phyloP scores from a whole-genome alignment of 2,113 vertebrate genomes.

The Oreotrochilus melanogaster region DNA sequence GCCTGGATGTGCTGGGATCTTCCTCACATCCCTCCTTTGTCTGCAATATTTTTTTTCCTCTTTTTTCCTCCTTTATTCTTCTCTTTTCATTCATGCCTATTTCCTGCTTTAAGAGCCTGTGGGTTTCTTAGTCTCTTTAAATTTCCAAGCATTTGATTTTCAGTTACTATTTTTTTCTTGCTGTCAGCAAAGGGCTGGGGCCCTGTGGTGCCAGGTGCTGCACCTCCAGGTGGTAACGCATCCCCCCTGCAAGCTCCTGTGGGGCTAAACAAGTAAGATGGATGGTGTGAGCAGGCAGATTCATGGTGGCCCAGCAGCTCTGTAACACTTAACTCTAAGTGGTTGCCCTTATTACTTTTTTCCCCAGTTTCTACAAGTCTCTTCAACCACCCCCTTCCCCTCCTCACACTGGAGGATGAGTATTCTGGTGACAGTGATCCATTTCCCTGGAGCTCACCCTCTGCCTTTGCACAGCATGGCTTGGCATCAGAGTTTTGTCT shows the following conservation, averaged over 20 bases:
- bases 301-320: not conserved
- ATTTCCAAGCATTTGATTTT: not conserved
- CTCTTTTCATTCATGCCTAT: not conserved
- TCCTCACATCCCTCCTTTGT: not conserved
- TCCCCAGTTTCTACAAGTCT: not conserved
- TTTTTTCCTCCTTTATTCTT: not conserved
- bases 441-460: not conserved
- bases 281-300: not conserved
- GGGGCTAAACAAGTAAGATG: slow-evolving; percentile 1
- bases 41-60: not conserved
- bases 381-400: not conserved
- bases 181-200: not conserved
- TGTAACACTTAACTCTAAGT: fast-evolving
- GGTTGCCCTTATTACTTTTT: not conserved
- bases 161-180: not conserved
- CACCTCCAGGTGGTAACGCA: slow-evolving; percentile 35
- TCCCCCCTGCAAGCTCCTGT: not conserved
- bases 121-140: not conserved
- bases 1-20: not conserved
- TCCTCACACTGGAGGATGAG: fast-evolving
- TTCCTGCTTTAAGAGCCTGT: not conserved
- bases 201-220: not conserved
- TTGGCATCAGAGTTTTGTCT: not conserved
- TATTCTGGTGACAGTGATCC: not conserved
- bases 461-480: not conserved